Evolutionary conservation across 1,140 invertebrate species (phyloP).

Genomic region (Intoshia linei): DNA sequence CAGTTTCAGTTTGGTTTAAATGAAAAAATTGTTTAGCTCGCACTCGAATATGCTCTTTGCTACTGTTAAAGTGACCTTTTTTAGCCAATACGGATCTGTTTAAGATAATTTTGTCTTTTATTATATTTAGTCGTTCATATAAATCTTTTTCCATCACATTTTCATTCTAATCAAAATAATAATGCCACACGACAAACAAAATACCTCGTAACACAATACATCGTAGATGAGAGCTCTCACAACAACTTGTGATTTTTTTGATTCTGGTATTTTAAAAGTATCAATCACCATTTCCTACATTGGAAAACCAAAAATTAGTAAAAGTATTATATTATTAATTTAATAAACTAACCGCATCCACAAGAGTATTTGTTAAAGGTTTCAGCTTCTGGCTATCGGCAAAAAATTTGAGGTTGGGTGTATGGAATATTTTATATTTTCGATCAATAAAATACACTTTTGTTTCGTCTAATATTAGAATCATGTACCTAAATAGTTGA

Average conservation of each 20-base stretch:
- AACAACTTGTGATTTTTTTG: too few relatives aligned
- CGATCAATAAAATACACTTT: constrained; percentile 71
- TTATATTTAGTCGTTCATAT: constrained; percentile 38
- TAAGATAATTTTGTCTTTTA: constrained; percentile 33
- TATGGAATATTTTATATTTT: constrained; percentile 66
- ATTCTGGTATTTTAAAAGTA: too few relatives aligned
- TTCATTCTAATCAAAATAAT: constrained; percentile 23
- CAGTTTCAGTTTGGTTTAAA: constrained; percentile 30
- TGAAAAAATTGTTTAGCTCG: constrained; percentile 59
- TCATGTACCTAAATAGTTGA: constrained; percentile 44
- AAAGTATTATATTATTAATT: too few relatives aligned
- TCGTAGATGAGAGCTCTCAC: constrained; percentile 80
- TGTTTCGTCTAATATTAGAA: constrained; percentile 50
- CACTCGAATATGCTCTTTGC: constrained; percentile 38
- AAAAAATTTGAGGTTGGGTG: constrained; percentile 44
- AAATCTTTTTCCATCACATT: constrained; percentile 46
- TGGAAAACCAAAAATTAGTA: constrained; percentile 10
- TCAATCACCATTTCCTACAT: constrained; percentile 59
- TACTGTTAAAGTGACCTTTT: constrained; percentile 36
- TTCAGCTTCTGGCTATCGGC: constrained; percentile 33
- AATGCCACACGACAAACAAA: constrained; percentile 2
- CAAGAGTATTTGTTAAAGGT: constrained; percentile 44
- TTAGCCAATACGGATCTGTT: constrained; percentile 38
- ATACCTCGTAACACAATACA: constrained; percentile 43
- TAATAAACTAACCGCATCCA: constrained; percentile 45